These are phyloP conservation scores for Seira musarum DNA, from an alignment of 2,888 invertebrate genomes.

Conservation along the genomic window DNA sequence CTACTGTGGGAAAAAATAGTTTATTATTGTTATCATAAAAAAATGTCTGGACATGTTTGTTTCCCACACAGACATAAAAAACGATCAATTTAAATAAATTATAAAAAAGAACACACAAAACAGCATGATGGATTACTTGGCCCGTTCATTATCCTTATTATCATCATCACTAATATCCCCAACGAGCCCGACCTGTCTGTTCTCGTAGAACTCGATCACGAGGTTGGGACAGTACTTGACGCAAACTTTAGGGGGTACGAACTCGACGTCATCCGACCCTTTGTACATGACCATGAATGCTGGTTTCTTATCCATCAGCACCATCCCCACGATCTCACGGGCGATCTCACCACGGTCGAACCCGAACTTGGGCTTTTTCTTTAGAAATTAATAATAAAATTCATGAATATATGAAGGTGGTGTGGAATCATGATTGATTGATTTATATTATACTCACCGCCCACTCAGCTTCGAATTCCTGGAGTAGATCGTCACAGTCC, in stretches of 20 bases:
- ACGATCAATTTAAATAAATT: too few relatives aligned
- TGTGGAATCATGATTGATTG: background rate
- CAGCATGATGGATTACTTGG: too few relatives aligned
- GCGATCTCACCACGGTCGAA: slow-evolving; percentile 32
- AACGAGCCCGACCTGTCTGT: slow-evolving; percentile 16
- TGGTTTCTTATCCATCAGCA: background rate
- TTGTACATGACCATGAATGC: slow-evolving; percentile 38
- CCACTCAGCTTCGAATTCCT: slow-evolving; percentile 45
- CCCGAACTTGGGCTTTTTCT: slow-evolving; percentile 28
- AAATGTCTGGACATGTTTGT: too few relatives aligned
- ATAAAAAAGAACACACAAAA: too few relatives aligned
- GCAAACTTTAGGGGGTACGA: slow-evolving; percentile 12
- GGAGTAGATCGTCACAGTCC: slow-evolving; percentile 43
- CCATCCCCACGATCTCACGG: slow-evolving; percentile 28
- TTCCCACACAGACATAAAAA: too few relatives aligned
- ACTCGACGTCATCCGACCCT: slow-evolving; percentile 32
- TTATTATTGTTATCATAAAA: too few relatives aligned
- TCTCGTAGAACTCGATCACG: slow-evolving; percentile 44
- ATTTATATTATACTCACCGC: slow-evolving; percentile 9
- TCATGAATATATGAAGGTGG: too few relatives aligned
- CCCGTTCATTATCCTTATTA: too few relatives aligned
- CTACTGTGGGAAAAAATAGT: too few relatives aligned
- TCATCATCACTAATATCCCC: slow-evolving; percentile 9
- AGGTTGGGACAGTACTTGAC: slow-evolving; percentile 17
- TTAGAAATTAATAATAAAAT: background rate